phyloP scores from a whole-genome alignment of 2,797 vertebrate species.

The Champsocephalus gunnari region DNA sequence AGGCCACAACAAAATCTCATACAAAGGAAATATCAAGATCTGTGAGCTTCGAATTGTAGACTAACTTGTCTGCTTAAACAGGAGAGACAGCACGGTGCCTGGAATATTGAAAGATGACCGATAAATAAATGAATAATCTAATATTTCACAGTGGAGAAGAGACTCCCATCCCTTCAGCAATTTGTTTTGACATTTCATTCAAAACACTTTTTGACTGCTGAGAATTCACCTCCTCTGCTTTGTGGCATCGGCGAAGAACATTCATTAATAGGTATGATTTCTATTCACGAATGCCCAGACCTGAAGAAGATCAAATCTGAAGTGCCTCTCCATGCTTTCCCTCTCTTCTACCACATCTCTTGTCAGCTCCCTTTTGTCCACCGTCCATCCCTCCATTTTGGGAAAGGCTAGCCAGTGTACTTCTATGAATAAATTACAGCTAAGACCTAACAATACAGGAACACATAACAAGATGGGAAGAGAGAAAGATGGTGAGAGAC shows the following conservation, averaged over 20 bases:
- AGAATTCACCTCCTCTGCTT: constrained; percentile 8
- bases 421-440: constrained; percentile 63
- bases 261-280: constrained; percentile 37
- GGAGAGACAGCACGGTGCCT: background rate
- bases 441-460: constrained; percentile 43
- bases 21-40: background rate
- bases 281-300: constrained; percentile 17
- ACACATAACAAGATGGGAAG: constrained; percentile 28
- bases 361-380: constrained; percentile 42
- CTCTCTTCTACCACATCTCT: constrained; percentile 12
- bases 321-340: background rate
- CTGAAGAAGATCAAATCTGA: constrained; percentile 25
- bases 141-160: constrained; percentile 9
- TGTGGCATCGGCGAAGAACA: background rate
- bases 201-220: background rate
- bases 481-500: constrained; percentile 23
- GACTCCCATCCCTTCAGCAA: background rate
- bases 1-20: background rate
- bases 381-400: constrained; percentile 43
- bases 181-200: constrained; percentile 12
- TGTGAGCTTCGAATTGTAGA: background rate
- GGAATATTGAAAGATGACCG: background rate
- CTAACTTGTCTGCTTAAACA: background rate
- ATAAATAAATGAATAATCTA: background rate
- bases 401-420: constrained; percentile 32